Conservation (phyloP, 92 coral and sea anemone species). For the Palythoa grandiflora region DNA sequence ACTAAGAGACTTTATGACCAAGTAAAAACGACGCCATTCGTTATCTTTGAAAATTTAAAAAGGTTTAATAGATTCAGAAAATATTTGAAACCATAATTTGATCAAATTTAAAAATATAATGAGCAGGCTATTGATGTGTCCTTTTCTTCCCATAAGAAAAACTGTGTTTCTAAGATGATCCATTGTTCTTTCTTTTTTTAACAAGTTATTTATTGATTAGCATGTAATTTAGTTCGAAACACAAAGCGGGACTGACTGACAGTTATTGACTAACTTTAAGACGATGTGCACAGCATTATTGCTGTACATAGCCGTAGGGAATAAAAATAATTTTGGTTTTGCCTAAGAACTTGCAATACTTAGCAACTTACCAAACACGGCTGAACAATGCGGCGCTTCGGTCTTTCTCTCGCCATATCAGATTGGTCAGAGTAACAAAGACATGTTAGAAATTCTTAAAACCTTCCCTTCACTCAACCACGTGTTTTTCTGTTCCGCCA, state of each 20-base stretch:
- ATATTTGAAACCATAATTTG: neutral
- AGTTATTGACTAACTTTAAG: neutral
- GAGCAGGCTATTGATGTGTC: conserved; percentile 1
- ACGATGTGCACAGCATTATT: neutral
- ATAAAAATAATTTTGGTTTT: neutral
- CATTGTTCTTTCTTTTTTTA: neutral
- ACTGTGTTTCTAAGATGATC: neutral
- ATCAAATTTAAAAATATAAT: neutral
- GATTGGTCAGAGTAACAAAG: conserved; percentile 40
- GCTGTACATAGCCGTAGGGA: neutral
- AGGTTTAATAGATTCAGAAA: conserved; percentile 10
- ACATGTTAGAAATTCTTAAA: conserved; percentile 46
- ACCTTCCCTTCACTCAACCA: conserved; percentile 36
- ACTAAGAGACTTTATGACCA: neutral
- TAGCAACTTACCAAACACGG: conserved; percentile 91
- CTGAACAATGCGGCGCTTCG: conserved; percentile 81
- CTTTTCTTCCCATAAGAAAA: neutral
- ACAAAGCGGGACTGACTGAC: neutral
- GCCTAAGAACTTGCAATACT: neutral
- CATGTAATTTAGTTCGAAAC: neutral
- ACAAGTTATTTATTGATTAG: neutral
- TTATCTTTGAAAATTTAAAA: neutral
- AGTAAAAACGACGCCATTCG: neutral
- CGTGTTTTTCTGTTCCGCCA: conserved; percentile 37
- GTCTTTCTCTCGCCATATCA: conserved; percentile 89